A percentile compares a stretch with the other conserved stretches of the same genome.
Conservation (phyloP, 1,140 invertebrate species). For the Pteromalus puparum region DNA sequence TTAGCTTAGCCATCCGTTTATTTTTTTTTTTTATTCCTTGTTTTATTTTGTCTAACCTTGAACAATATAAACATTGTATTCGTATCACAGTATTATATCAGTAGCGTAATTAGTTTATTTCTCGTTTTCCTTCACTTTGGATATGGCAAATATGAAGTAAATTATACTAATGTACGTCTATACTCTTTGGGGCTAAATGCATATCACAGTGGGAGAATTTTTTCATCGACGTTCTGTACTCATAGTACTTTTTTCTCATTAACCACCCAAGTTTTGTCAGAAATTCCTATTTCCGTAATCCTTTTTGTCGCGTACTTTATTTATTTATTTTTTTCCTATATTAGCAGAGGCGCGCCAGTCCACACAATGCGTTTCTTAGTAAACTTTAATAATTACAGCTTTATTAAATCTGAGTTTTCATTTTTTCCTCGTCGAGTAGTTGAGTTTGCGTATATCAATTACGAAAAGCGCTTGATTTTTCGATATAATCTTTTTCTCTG, state of each 20-base stretch:
- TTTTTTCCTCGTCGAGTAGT: background rate
- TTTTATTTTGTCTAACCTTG: conserved; percentile 66
- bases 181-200: conserved; percentile 75
- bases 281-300: conserved; percentile 53
- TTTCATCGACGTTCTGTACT: conserved; percentile 60
- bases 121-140: conserved; percentile 73
- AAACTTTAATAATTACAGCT: conserved; percentile 22
- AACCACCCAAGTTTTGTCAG: background rate
- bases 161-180: conserved; percentile 75
- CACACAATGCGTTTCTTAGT: conserved; percentile 47
- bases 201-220: conserved; percentile 75
- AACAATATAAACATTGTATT: conserved; percentile 73
- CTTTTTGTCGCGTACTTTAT: conserved; percentile 55
- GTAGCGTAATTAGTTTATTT: conserved; percentile 67
- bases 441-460: conserved; percentile 32
- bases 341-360: conserved; percentile 61
- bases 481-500: background rate
- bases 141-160: conserved; percentile 75
- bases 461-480: conserved; percentile 41
- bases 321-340: conserved; percentile 55
- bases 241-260: conserved; percentile 53
- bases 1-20: conserved; percentile 44
- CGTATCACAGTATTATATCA: conserved; percentile 74
- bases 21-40: conserved; percentile 25
- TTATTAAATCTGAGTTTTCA: background rate